These are phyloP conservation scores for Dreissena polymorpha DNA, from an alignment of 1,140 invertebrate species.

Conservation along the genomic window DNA sequence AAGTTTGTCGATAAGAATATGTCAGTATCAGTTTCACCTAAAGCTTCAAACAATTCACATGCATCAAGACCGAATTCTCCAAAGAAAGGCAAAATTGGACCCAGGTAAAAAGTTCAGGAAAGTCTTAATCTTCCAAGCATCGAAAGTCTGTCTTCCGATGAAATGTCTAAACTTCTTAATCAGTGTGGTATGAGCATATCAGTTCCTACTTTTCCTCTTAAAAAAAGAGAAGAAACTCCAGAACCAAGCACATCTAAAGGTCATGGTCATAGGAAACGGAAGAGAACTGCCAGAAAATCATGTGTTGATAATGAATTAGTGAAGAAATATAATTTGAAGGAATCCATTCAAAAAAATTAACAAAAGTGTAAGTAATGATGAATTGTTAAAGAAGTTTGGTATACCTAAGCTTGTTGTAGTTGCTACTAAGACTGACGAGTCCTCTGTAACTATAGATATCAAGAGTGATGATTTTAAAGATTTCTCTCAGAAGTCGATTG, in stretches of 20 bases:
- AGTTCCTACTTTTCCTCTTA: not conserved
- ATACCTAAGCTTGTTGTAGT: not conserved
- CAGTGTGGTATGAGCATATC: conserved; percentile 36
- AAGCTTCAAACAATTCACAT: not conserved
- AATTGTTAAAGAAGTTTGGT: not conserved
- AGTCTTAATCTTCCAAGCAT: not conserved
- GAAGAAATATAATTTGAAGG: conserved; percentile 36
- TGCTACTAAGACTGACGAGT: not conserved
- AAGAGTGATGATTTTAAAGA: no score
- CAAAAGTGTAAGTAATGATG: not conserved
- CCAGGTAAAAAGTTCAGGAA: not conserved
- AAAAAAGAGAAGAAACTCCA: conserved; percentile 9
- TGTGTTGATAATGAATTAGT: conserved; percentile 23
- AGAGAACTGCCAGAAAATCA: conserved; percentile 32
- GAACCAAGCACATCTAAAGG: conserved; percentile 36
- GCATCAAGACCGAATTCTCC: not conserved
- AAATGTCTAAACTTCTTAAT: conserved; percentile 19
- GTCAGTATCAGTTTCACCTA: not conserved
- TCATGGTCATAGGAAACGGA: conserved; percentile 23
- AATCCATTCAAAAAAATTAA: no score
- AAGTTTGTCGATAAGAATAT: conserved; percentile 10
- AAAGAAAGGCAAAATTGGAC: not conserved
- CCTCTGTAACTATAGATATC: no score
- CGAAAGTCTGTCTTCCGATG: conserved; percentile 3
- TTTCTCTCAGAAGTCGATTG: no score